These are phyloP conservation scores for Lamellibrachia luymesi DNA, from an alignment of 1,140 invertebrate species.

Conservation along the genomic window DNA sequence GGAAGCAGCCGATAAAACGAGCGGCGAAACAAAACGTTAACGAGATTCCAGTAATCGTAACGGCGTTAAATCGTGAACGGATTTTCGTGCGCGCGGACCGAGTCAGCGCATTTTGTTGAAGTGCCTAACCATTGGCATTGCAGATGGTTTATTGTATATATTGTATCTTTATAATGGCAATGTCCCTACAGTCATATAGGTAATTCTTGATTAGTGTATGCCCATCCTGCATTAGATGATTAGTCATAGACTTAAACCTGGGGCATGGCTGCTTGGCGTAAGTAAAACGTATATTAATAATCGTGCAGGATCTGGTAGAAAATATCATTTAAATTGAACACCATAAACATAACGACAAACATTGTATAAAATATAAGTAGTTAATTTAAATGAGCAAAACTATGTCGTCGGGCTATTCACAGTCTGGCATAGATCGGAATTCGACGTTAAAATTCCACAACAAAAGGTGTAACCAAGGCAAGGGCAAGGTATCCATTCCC, in stretches of 20 bases:
- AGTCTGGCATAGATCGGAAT: background rate
- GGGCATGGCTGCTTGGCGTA: too few relatives aligned
- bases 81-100: too few relatives aligned
- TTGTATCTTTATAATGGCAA: background rate
- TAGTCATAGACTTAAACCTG: too few relatives aligned
- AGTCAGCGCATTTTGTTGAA: too few relatives aligned
- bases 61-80: too few relatives aligned
- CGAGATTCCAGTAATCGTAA: too few relatives aligned
- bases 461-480: slow-evolving; percentile 9
- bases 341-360: background rate
- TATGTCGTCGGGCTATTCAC: background rate
- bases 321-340: background rate
- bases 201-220: too few relatives aligned
- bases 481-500: slow-evolving; percentile 6
- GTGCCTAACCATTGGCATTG: too few relatives aligned
- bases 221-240: too few relatives aligned
- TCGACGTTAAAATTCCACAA: slow-evolving; percentile 3
- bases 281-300: background rate
- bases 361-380: background rate
- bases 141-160: too few relatives aligned
- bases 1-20: too few relatives aligned
- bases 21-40: too few relatives aligned
- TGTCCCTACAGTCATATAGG: background rate
- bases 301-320: background rate
- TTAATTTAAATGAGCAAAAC: background rate